Base-by-base conservation (phyloP, 2,888 invertebrate species). In the Drosophila vallismaia region DNA sequence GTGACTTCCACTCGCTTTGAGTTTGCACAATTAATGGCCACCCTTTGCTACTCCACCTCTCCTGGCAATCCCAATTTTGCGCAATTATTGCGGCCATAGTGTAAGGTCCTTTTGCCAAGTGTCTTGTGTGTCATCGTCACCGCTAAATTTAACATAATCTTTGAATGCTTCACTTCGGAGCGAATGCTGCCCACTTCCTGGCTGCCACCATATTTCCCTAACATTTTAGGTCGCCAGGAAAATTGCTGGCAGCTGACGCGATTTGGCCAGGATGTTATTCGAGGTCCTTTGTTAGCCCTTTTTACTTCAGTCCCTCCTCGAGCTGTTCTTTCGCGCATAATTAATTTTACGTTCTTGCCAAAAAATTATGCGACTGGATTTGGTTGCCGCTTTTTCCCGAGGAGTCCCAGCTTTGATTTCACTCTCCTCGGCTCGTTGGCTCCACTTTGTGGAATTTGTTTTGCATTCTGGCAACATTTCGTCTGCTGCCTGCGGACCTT, bases 141-240 rank as follows among this genome's bases (percentile, higher is more conserved):
- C 84, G 83, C 83, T 85, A 86, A 84, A 84, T 86, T 84, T 86
- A 86, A 84, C 82, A 86, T 82, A 84, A 86, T 84, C 84, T 85
- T 77, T 51, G 76, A 77, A 79, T 70, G 82, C 55, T 63, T 49
- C 53, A 57, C 53, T 66, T 48, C 55, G 59, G 69, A 67, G 69
- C 63, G 64, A 64, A 40, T 14, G 36, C 52, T 62, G 36, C 69
- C 54, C 62, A 48, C 62, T 57, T 12, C 53, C 36, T 38, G 24
- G 49, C 48, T 19, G 44, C 33, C 51, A 36, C 53, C 63, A 45
- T 56, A 59, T 60, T 82, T 75, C 66, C 12, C 14, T 8, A 40
- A 40, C 12, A 40, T 14, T 74, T 78, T 75, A 62, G 70, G 72
- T 68, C 76, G 56, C 59, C 67, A 56, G 60, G 19, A 66, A 55